Evolutionary conservation across 1,140 invertebrate species (phyloP).

Genomic region (Habropoda laboriosa): DNA sequence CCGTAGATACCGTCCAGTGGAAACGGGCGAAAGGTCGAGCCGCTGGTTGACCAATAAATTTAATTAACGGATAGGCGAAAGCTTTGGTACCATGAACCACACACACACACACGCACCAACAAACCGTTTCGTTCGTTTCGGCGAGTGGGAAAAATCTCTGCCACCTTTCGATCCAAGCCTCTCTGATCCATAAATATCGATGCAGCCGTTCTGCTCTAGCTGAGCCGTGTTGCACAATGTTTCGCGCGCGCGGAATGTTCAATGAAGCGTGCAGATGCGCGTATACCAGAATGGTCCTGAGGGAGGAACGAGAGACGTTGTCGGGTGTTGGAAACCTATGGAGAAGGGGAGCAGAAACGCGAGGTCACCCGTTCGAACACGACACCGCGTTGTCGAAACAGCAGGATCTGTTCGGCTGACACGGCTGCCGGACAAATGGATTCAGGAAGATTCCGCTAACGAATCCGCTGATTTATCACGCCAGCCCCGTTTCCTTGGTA

Average conservation of each 20-base stretch:
- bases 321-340: neutral
- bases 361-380: slow-evolving; percentile 70
- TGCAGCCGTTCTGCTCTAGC: slow-evolving; percentile 46
- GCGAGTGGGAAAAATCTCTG: slow-evolving; percentile 20
- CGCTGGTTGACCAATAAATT: slow-evolving; percentile 56
- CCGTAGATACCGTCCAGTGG: neutral
- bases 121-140: neutral
- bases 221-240: slow-evolving; percentile 54
- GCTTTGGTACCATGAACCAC: slow-evolving; percentile 5
- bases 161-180: slow-evolving; percentile 33
- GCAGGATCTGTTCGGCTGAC: slow-evolving; percentile 60
- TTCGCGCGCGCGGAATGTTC: slow-evolving; percentile 69
- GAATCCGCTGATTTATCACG: slow-evolving; percentile 74
- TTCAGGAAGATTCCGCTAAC: slow-evolving; percentile 68
- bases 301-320: slow-evolving; percentile 42
- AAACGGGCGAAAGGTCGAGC: slow-evolving; percentile 32
- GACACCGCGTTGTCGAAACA: slow-evolving; percentile 72
- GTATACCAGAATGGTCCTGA: slow-evolving; percentile 27
- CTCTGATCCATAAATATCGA: slow-evolving; percentile 60
- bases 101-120: neutral
- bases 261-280: slow-evolving; percentile 70
- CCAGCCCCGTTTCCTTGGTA: slow-evolving; percentile 3
- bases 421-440: slow-evolving; percentile 58
- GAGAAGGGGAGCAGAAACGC: slow-evolving; percentile 34
- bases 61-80: slow-evolving; percentile 61